Conservation (phyloP, 2,797 vertebrate species). For the Onychomys arenicola region DNA sequence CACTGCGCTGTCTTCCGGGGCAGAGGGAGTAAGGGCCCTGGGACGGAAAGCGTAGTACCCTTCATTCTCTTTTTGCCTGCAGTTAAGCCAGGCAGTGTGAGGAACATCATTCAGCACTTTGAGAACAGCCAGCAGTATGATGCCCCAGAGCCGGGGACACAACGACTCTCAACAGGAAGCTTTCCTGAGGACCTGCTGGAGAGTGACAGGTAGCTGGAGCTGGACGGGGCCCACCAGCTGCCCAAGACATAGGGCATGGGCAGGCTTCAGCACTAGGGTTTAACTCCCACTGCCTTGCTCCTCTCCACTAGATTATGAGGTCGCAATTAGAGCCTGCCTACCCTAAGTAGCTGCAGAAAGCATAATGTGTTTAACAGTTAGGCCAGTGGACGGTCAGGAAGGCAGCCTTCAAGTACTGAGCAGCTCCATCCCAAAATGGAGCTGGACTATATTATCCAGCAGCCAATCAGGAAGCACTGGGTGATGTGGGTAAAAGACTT, state of each 20-base stretch:
- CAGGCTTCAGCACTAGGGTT: background rate
- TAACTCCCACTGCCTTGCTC: background rate
- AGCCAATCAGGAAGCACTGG: background rate
- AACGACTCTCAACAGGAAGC: slow-evolving; percentile 93
- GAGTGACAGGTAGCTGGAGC: slow-evolving; percentile 84
- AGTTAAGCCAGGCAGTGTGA: slow-evolving; percentile 95
- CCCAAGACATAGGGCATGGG: background rate
- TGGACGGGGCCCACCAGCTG: background rate
- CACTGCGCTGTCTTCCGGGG: slow-evolving; percentile 55
- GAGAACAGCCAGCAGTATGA: slow-evolving; percentile 93
- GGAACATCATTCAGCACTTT: slow-evolving; percentile 97
- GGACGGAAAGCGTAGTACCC: background rate
- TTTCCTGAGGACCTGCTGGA: slow-evolving; percentile 94
- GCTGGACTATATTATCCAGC: background rate
- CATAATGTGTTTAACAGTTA: background rate
- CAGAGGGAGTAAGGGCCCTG: slow-evolving; percentile 8
- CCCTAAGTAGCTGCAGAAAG: background rate
- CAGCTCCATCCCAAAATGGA: background rate
- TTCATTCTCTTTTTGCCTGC: slow-evolving; percentile 53
- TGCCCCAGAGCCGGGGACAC: slow-evolving; percentile 86
- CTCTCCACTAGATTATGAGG: background rate
- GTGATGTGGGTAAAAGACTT: background rate
- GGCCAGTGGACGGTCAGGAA: background rate
- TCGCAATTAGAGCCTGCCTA: fast-evolving
- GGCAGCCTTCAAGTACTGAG: background rate